Percentiles rank a stretch among this genome's conserved stretches.
phyloP scores from a whole-genome alignment of 2,888 invertebrate species.

The Eurois occulta region DNA sequence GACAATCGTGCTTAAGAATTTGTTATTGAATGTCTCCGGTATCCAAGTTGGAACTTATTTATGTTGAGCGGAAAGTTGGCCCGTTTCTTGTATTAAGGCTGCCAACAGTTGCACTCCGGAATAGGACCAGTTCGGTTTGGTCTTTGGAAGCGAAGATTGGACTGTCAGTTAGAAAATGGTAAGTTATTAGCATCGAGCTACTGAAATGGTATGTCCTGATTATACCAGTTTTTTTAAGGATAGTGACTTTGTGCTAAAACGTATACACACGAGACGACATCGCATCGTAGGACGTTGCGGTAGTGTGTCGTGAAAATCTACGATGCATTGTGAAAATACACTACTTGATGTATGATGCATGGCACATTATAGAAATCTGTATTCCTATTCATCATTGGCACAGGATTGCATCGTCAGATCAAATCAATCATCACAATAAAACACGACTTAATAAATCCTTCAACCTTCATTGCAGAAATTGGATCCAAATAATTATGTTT shows the following conservation, averaged over 20 bases:
- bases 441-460: neutral
- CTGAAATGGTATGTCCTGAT: conserved; percentile 2
- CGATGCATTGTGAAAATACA: neutral
- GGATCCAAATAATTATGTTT: neutral
- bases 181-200: conserved; percentile 30
- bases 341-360: neutral
- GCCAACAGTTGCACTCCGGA: conserved; percentile 39
- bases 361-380: neutral
- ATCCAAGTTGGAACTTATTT: conserved; percentile 64
- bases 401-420: neutral
- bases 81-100: conserved; percentile 53
- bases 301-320: neutral
- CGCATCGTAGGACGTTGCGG: neutral
- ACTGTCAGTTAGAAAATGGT: conserved; percentile 45
- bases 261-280: neutral
- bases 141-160: conserved; percentile 52
- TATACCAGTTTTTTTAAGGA: neutral
- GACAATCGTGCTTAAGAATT: conserved; percentile 82
- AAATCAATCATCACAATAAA: neutral
- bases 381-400: neutral
- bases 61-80: conserved; percentile 59
- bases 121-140: conserved; percentile 36
- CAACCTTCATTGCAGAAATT: neutral
- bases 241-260: too few species aligned
- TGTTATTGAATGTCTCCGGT: conserved; percentile 75